Evolutionary conservation across 2,888 invertebrate species (phyloP).

Genomic region (Gymnocheta viridis): DNA sequence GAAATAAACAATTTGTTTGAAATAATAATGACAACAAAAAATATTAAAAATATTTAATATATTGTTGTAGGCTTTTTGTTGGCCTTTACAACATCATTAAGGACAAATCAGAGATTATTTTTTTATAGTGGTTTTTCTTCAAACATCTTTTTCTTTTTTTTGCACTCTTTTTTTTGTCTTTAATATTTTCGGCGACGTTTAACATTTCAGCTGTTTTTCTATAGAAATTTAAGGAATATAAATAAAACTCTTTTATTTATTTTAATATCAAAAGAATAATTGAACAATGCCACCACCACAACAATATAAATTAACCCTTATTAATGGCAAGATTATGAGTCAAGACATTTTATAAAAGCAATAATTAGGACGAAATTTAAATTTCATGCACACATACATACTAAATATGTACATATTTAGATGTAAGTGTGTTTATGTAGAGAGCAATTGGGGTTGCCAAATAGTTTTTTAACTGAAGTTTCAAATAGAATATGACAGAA

Average conservation of each 20-base stretch:
- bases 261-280: constrained; percentile 40
- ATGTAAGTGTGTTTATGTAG: background rate
- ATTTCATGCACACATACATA: background rate
- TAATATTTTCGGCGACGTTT: constrained; percentile 1
- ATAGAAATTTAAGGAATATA: constrained; percentile 8
- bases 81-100: constrained; percentile 20
- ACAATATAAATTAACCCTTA: constrained; percentile 59
- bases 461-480: no score
- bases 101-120: constrained; percentile 30
- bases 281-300: constrained; percentile 40
- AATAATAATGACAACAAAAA: background rate
- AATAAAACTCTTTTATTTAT: constrained; percentile 38
- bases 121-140: background rate
- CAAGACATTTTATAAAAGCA: constrained; percentile 32
- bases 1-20: constrained; percentile 10
- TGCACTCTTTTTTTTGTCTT: background rate
- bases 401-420: background rate
- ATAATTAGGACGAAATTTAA: constrained; percentile 36
- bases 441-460: constrained; percentile 12
- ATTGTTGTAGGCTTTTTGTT: constrained; percentile 1
- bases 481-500: no score
- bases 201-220: constrained; percentile 49
- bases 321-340: constrained; percentile 39
- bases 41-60: constrained; percentile 41
- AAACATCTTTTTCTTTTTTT: constrained; percentile 6